Conservation (phyloP, 1,140 invertebrate genomes). For the Aricia agestis region DNA sequence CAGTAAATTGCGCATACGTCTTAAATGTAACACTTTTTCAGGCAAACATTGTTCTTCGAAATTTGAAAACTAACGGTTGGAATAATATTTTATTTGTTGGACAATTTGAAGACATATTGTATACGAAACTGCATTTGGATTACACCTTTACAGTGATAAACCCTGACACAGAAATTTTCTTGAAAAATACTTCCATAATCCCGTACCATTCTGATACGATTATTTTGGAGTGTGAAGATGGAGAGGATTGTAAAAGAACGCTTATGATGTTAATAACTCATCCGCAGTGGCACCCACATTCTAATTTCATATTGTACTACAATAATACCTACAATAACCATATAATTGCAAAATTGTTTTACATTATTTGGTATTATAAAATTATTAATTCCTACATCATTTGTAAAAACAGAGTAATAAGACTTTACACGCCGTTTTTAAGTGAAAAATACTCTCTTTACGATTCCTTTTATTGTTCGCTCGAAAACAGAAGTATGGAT, state of each 20-base stretch:
- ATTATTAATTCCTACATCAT: conserved; percentile 48
- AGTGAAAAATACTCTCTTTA: conserved; percentile 41
- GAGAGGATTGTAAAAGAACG: conserved; percentile 43
- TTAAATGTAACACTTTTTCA: conserved; percentile 34
- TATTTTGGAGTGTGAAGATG: conserved; percentile 40
- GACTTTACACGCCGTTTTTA: conserved; percentile 47
- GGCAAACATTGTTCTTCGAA: conserved; percentile 39
- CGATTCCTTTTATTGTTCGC: conserved; percentile 52
- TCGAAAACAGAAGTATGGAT: conserved; percentile 37
- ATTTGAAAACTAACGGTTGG: conserved; percentile 50
- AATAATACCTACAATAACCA: conserved; percentile 33
- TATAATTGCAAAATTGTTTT: conserved; percentile 49
- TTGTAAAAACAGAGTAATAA: conserved; percentile 42
- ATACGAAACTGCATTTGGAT: conserved; percentile 34
- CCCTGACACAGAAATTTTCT: conserved; percentile 31
- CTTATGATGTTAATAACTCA: conserved; percentile 37
- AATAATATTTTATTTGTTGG: conserved; percentile 46
- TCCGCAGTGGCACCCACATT: conserved; percentile 53
- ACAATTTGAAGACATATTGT: conserved; percentile 44
- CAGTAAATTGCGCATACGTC: neutral
- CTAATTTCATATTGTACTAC: conserved; percentile 52
- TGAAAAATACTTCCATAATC: conserved; percentile 32
- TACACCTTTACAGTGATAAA: conserved; percentile 39
- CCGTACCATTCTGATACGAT: conserved; percentile 47
- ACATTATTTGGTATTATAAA: conserved; percentile 54